These are phyloP conservation scores for Limnephilus marmoratus DNA, from an alignment of 2,888 invertebrate genomes.

Conservation along the genomic window DNA sequence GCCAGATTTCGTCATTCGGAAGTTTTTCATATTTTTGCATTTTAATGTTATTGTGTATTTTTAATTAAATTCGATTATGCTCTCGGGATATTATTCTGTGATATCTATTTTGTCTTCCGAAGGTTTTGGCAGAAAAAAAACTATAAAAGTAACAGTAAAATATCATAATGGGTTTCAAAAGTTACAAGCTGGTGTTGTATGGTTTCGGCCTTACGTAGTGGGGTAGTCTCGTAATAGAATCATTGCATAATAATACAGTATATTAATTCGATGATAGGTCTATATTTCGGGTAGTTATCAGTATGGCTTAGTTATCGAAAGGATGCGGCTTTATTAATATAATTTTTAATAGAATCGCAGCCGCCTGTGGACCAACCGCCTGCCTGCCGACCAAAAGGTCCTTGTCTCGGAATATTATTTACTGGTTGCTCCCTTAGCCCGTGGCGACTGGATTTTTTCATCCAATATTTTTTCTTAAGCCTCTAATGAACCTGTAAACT, in stretches of 20 bases:
- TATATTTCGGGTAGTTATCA: neutral
- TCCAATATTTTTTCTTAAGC: neutral
- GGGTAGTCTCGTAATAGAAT: neutral
- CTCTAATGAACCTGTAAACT: neutral
- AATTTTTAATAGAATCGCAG: neutral
- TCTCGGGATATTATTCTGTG: neutral
- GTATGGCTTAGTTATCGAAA: neutral
- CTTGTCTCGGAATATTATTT: neutral
- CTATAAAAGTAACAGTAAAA: no score
- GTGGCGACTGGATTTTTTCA: neutral
- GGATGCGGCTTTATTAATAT: slow-evolving; percentile 12
- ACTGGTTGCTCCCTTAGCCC: neutral
- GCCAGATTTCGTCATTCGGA: no score
- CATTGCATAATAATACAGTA: neutral
- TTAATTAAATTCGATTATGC: neutral
- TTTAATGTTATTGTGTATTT: no score
- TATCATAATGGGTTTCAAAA: neutral
- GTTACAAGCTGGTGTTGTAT: neutral
- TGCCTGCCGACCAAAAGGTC: neutral
- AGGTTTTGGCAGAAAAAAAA: no score
- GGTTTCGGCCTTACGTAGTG: neutral
- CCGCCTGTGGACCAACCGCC: neutral
- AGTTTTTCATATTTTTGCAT: no score
- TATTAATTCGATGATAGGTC: neutral
- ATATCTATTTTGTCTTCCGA: no score